Evolutionary conservation across 2,797 vertebrate genomes (phyloP), one percentile per base, ranked within the genome.

Genomic region (Iguana delicatissima): DNA sequence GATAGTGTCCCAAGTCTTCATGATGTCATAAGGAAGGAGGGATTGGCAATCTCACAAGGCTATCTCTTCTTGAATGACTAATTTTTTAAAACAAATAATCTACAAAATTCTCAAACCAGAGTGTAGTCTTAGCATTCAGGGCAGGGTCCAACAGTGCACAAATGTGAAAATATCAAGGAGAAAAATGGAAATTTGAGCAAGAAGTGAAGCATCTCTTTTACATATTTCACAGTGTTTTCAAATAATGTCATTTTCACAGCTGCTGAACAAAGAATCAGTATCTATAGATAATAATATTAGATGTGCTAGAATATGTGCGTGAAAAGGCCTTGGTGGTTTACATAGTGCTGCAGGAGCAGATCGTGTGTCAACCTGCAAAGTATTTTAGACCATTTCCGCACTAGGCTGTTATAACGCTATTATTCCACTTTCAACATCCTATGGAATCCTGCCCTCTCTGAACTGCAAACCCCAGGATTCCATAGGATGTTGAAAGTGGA

Each of bases 141-240:
- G 26, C 38, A 87, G 59, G 62, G 26, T 8, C 16, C 7, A 35
- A 29, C 4, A 46, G 35, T 62, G 82, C 6, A 46, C 29, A 62
- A 80, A 88, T 67, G 20, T 73, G 12, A 22, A 69, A 35, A 88
- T 10, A 35, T 55, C 42, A 50, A 4, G 35, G 24, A 46, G 42
- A 46, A 46, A 52, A 69, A 1, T 80, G 62, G 59, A 69, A 80
- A 55, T 55, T 35, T 52, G 52, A n/a, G 22, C 32, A 16, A 46
- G 18, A 50, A 88, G 9, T 16, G 6, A 38, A 80, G 24, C 24
- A 9, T 64, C 46, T 50, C 7, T 55, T 29, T 18, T 72, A 32
- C 59, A 80, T 67, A 52, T 50, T 79, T 80, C 10, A 35, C 67
- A 64, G 74, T n/a, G 35, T 72, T 87, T 80, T 73, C 73, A 88